Evolutionary conservation across 1,140 invertebrate species (phyloP).

Genomic region (Nixonia krombeini): DNA sequence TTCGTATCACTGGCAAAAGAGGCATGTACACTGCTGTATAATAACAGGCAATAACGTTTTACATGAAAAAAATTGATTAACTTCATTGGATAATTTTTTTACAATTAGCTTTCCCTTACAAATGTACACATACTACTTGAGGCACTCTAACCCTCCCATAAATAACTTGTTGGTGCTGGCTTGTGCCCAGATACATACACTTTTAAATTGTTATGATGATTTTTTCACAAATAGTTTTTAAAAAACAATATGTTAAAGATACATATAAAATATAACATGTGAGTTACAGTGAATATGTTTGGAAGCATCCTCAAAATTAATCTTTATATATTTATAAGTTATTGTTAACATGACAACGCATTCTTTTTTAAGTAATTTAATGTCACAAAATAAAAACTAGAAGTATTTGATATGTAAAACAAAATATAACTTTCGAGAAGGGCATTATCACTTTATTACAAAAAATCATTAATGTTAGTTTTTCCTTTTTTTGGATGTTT

Average conservation of each 20-base stretch:
- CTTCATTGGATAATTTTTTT: conserved; percentile 53
- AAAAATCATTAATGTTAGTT: too few species aligned
- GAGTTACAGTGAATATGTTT: too few species aligned
- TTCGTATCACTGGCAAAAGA: not conserved
- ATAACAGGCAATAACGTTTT: conserved; percentile 27
- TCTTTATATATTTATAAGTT: not conserved
- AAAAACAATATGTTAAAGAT: not conserved
- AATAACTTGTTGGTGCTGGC: not conserved
- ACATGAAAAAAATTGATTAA: conserved; percentile 54
- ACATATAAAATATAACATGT: too few species aligned
- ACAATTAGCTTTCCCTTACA: conserved; percentile 51
- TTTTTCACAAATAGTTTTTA: not conserved
- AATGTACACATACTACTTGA: conserved; percentile 51
- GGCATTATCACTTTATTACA: too few species aligned
- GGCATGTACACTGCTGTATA: not conserved
- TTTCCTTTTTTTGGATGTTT: too few species aligned
- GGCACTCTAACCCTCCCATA: conserved; percentile 49
- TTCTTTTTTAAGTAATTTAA: too few species aligned
- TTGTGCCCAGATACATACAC: not conserved
- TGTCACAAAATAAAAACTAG: too few species aligned
- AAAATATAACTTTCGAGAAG: too few species aligned
- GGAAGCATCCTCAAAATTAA: not conserved
- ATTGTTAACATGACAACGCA: too few species aligned
- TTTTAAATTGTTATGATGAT: too few species aligned
- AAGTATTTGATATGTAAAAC: too few species aligned